phyloP scores from a whole-genome alignment of 2,113 vertebrate species.

The Craseonycteris thonglongyai region DNA sequence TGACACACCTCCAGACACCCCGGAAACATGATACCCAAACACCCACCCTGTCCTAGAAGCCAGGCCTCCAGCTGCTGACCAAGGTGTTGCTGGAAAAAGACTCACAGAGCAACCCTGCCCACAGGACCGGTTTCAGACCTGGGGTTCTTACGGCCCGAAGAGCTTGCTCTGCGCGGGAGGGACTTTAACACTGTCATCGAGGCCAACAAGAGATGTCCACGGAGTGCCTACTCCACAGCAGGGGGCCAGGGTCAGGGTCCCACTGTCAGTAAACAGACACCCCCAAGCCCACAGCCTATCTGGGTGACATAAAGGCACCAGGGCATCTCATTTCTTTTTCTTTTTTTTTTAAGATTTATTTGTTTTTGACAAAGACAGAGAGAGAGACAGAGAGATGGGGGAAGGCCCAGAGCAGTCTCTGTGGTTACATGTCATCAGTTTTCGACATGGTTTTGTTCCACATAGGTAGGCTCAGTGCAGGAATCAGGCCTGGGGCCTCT shows the following conservation, averaged over 20 bases:
- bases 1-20: background rate
- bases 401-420: too few species aligned
- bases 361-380: too few species aligned
- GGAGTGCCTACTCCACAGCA: background rate
- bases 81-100: accelerated
- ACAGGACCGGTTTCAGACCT: background rate
- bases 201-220: too few species aligned
- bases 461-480: too few species aligned
- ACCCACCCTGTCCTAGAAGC: background rate
- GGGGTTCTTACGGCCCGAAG: background rate
- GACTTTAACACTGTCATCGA: too few species aligned
- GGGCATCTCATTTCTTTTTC: too few species aligned
- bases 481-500: too few species aligned
- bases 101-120: background rate
- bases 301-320: accelerated
- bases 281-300: background rate
- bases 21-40: background rate
- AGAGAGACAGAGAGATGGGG: too few species aligned
- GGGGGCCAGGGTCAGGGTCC: background rate
- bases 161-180: background rate
- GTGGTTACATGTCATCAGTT: too few species aligned
- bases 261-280: accelerated
- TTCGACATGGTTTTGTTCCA: too few species aligned
- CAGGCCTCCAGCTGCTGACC: accelerated
- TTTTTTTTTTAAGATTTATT: too few species aligned